Evolutionary conservation across 2,888 invertebrate species (phyloP), one percentile per base, ranked within the genome.

Genomic region (Busseola fusca): DNA sequence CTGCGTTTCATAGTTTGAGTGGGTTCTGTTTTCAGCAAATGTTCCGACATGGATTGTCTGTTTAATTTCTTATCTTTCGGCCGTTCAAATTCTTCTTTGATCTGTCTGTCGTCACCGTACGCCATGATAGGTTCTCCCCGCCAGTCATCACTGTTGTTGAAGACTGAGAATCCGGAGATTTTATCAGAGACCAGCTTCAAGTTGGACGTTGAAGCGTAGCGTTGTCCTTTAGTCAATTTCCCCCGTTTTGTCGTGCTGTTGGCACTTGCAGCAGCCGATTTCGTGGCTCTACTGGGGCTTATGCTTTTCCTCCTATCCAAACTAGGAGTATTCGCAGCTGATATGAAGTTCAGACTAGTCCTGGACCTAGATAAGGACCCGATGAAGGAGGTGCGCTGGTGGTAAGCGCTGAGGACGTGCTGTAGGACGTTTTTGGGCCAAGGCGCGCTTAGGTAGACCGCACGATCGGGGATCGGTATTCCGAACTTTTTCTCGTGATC

Each of bases 301-400:
- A 93, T 88, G 65, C 93, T 94, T 0, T 93, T 76, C 0, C 95
- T 76, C 0, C 95, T 82, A 12, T 91, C 91, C 87, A 92, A 84
- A n/a, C 87, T 89, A 0, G 94, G 93, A 0, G 94, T 93, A 59
- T 89, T 92, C 0, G 92, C 87, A 0, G 91, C 88, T 0, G 93
- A 90, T 2, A 93, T 72, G 78, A 93, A 89, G 87, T 96, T 94
- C 0, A 97, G 88, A 45, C 96, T 96, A 0, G 96, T 97, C 25
- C 96, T 92, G 0, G 97, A 96, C 0, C 96, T 89, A 0, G 96
- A 95, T 58, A 97, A 85, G 7, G 96, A 95, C 16, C 96, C 96
- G 14, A 96, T 95, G 83, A 97, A 96, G 16, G 94, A 93, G 14
- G 87, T 93, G 2, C 95, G 69, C 64, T 95, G 95, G 1, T 95